Evolutionary conservation across 2,113 vertebrate species (phyloP), one percentile per base, ranked within the genome.

Genomic region (Charina bottae): DNA sequence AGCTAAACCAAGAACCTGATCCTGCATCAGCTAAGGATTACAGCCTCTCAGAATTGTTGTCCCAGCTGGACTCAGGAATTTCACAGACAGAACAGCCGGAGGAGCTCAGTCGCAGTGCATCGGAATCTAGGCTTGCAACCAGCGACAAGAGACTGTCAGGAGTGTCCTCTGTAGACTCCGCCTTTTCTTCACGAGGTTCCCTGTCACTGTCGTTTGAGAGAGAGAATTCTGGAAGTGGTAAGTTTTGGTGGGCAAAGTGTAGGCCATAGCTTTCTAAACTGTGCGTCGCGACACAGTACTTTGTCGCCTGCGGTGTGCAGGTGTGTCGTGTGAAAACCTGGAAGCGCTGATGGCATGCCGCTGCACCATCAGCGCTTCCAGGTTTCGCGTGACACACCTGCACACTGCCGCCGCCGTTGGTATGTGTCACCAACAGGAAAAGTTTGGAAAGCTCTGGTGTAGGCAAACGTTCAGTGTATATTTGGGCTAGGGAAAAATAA

Each of bases 111-210:
- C 97, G 97, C 87, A 97, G 98, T 84, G 97, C 95, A 96, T 97
- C 98, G 89, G 97, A 98, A 93, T 97, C 98, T 93, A 98, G 98
- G 59, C 98, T 98, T 90, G 97, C 97, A 0, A 95, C 97, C 0
- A 98, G 97, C 0, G 97, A 96, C 97, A 99, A 99, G 95, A 94
- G 99, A 90, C 98, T 99, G 60, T 99, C 99, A 0, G 99, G 99
- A 26, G 98, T 99, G 97, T 99, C 99, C 1, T 99, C 99, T 0
- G 98, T 99, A 33, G 99, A 99, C 95, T 99, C 99, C 0, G 99
- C 99, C 89, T 99, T 99, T 95, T 99, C 99, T 26, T 99, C 99
- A 46, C 98, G 99, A 92, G 99, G 99, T 85, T 99, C 99, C 0
- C 98, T 99, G 95, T 99, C 98, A 0, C 96, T 99, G 90, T 99